Conservation (phyloP, 2,797 vertebrate species). For the Sebastes iracundus region DNA sequence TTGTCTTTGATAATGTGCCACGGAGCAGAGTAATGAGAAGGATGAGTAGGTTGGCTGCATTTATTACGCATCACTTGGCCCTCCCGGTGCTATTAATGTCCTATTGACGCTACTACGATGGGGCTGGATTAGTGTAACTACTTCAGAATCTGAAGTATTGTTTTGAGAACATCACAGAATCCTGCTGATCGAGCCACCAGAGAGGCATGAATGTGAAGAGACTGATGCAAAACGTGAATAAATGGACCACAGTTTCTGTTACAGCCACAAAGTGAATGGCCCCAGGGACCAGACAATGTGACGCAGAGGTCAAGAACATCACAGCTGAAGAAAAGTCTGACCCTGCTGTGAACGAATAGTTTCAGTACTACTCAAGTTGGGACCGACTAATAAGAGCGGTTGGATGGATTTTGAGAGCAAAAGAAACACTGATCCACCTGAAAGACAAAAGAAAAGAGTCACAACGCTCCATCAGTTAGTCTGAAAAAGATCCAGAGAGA, state of each 20-base stretch:
- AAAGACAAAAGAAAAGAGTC: neutral
- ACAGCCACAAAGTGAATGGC: neutral
- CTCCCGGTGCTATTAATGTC: slow-evolving; percentile 14
- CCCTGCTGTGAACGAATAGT: neutral
- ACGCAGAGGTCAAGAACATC: neutral
- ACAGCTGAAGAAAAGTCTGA: neutral
- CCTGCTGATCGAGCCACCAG: neutral
- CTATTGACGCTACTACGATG: neutral
- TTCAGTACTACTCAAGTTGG: neutral
- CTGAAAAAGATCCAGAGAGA: neutral
- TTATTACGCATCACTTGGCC: slow-evolving; percentile 5
- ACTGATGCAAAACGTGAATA: neutral
- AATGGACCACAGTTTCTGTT: neutral
- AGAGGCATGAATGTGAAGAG: neutral
- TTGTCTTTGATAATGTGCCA: slow-evolving; percentile 5
- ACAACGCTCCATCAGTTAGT: neutral
- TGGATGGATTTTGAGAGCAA: neutral
- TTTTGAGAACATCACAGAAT: neutral
- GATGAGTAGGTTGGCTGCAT: slow-evolving; percentile 14
- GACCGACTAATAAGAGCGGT: neutral
- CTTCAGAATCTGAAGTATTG: no score
- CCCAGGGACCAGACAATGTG: neutral
- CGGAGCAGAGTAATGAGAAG: neutral
- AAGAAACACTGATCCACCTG: neutral
- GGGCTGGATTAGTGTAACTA: neutral